These are phyloP conservation scores for Typhlomys cinereus DNA, from an alignment of 2,113 vertebrate genomes.

Conservation along the genomic window DNA sequence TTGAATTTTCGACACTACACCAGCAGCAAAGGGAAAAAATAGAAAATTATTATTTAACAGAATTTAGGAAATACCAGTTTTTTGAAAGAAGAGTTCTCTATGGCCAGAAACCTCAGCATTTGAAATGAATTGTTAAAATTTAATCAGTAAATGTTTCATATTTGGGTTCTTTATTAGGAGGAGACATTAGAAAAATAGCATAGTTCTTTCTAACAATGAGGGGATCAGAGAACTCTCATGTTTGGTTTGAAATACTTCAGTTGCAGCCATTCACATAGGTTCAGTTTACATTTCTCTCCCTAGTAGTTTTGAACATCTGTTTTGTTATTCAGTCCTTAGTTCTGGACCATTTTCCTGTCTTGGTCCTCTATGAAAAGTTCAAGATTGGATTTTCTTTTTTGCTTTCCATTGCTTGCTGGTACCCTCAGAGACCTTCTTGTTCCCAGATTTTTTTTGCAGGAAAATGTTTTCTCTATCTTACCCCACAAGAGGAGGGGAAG, in stretches of 20 bases:
- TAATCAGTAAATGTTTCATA: background rate
- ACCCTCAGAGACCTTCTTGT: background rate
- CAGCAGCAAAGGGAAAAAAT: background rate
- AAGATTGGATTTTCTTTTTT: background rate
- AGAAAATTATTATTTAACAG: background rate
- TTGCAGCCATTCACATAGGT: constrained; percentile 27
- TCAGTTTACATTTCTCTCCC: constrained; percentile 16
- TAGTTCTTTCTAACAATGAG: background rate
- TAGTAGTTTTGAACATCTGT: constrained; percentile 25
- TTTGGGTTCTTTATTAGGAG: background rate
- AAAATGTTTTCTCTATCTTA: background rate
- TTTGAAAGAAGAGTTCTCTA: constrained; percentile 1
- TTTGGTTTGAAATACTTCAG: constrained; percentile 10
- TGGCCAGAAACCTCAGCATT: background rate
- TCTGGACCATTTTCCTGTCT: background rate
- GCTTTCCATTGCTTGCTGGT: background rate
- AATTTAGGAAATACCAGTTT: background rate
- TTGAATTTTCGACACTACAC: background rate
- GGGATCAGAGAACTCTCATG: background rate
- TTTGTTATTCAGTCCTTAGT: constrained; percentile 44
- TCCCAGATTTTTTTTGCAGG: constrained; percentile 18
- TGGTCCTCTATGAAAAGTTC: background rate
- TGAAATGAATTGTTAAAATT: constrained; percentile 1
- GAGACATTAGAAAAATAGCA: background rate
- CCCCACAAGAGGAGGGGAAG: background rate